These are phyloP conservation scores for Myrmophylax atrothorax DNA, from an alignment of 2,113 vertebrate genomes.

Conservation along the genomic window DNA sequence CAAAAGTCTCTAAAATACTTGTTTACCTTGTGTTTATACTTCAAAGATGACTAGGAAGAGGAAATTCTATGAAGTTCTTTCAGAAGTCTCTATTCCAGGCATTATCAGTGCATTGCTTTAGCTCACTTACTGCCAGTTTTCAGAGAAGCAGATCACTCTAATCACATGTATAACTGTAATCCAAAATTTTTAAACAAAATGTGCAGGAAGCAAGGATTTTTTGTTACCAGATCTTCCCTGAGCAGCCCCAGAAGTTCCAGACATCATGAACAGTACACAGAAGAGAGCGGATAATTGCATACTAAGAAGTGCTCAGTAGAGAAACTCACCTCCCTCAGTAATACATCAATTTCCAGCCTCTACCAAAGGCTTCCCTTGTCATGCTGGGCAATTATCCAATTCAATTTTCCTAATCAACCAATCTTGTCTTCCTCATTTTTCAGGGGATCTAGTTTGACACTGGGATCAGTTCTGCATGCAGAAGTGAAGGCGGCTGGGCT, in stretches of 20 bases:
- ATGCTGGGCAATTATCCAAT: neutral
- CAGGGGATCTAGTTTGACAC: neutral
- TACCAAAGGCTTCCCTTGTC: neutral
- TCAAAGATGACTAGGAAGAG: neutral
- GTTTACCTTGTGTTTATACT: neutral
- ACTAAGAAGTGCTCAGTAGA: neutral
- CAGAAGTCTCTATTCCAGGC: neutral
- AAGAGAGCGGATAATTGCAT: neutral
- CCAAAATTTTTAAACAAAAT: neutral
- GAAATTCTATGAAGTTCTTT: neutral
- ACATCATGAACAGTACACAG: neutral
- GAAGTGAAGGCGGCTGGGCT: neutral
- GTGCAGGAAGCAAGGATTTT: neutral
- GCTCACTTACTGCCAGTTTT: neutral
- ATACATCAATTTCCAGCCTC: neutral
- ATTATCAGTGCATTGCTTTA: neutral
- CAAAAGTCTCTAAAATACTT: neutral
- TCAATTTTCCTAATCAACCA: neutral
- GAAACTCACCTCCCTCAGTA: neutral
- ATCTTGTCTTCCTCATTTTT: neutral
- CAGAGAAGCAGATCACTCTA: neutral
- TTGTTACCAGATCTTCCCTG: neutral
- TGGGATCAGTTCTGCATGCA: neutral
- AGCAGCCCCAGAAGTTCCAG: neutral
- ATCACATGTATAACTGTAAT: neutral